Base-by-base conservation (phyloP, 2,888 invertebrate species). In the Mechanitis mazaeus region DNA sequence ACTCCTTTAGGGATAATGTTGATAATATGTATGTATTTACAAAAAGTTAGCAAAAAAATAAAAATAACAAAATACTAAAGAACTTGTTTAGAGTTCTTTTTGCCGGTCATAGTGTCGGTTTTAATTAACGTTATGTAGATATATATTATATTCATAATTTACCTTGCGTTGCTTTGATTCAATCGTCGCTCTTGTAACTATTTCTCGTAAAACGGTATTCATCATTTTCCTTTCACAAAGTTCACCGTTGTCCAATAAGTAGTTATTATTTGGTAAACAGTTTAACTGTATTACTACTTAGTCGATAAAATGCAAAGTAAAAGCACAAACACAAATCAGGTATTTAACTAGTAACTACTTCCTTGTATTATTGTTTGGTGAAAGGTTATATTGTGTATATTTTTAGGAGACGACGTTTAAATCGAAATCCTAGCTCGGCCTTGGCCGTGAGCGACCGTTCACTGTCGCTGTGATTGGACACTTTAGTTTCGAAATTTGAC, bases 381-480 rank as follows among this genome's bases (percentile, higher is more conserved):
- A 78, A 71, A 79, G 77, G 75, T 71, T 66, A 64, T 61, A 60
- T 68, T 70, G 68, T 65, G 75, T 72, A 74, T 75, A 75, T 74
- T 76, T 71, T 58, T 68, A 66, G 65, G 69, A 73, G 68, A 70
- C 69, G 63, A 61, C 61, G 59, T 69, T 74, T 70, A 73, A 69
- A 74, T 75, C 72, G 66, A 73, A 81, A 73, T 73, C 70, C 71
- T 65, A 73, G 77, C 79, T 84, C 76, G 82, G 79, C 89, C 88
- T 89, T 89, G 89, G 82, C 87, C 81, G 80, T 89, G 86, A 89
- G 84, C 84, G 85, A 72, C 79, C 86, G 82, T 85, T 87, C 85
- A 87, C 87, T 86, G 84, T 78, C 78, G 82, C 75, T 80, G 73
- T 83, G 85, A 79, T 79, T 84, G 83, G 84, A 73, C 79, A 83